These are phyloP conservation scores for Folsomia candida DNA, from an alignment of 2,888 invertebrate species.

Conservation along the genomic window DNA sequence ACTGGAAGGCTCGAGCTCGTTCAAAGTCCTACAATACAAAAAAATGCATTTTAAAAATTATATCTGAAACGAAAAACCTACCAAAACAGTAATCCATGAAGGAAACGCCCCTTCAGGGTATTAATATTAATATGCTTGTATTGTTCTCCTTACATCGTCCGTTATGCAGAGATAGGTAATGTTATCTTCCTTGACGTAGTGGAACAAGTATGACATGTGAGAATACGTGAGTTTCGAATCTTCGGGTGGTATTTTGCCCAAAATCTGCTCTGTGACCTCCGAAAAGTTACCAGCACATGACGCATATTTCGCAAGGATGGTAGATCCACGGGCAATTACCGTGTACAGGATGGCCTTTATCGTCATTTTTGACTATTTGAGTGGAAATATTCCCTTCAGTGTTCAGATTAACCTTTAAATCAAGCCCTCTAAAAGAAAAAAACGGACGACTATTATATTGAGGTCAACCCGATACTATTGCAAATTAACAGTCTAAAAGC, in stretches of 20 bases:
- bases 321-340: slow-evolving; percentile 77
- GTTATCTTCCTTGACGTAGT: slow-evolving; percentile 81
- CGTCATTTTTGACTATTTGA: background rate
- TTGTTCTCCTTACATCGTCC: slow-evolving; percentile 70
- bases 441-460: too few relatives aligned
- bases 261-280: slow-evolving; percentile 81
- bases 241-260: slow-evolving; percentile 80
- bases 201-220: slow-evolving; percentile 88
- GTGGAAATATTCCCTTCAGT: too few relatives aligned
- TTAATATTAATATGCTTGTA: slow-evolving; percentile 59
- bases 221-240: slow-evolving; percentile 90
- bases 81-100: background rate
- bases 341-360: slow-evolving; percentile 77
- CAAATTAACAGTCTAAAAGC: too few relatives aligned
- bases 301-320: slow-evolving; percentile 85
- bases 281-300: slow-evolving; percentile 91
- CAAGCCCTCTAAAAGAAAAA: too few relatives aligned
- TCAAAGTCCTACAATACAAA: slow-evolving; percentile 76
- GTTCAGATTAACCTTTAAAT: too few relatives aligned
- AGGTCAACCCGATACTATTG: too few relatives aligned
- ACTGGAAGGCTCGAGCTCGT: slow-evolving; percentile 84
- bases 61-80: too few relatives aligned
- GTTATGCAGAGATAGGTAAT: slow-evolving; percentile 92
- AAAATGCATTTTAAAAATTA: slow-evolving; percentile 9
- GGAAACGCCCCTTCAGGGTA: slow-evolving; percentile 78